Percentiles rank a stretch among this genome's conserved stretches.
These are phyloP conservation scores for Chionomys nivalis DNA, from an alignment of 2,113 vertebrate species.

Conservation along the genomic window DNA sequence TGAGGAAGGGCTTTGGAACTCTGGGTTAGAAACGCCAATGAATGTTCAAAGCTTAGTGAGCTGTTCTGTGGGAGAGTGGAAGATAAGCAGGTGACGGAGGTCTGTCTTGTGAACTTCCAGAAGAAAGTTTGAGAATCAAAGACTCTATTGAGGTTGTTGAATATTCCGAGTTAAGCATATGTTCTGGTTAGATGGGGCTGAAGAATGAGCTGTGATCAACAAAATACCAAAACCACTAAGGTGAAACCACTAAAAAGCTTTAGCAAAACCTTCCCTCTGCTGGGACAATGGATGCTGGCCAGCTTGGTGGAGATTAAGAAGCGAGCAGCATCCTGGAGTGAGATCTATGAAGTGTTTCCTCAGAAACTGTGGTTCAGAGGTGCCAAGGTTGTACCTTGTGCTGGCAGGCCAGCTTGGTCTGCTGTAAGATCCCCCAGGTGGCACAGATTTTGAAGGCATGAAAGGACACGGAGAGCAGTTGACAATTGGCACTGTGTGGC, in stretches of 20 bases:
- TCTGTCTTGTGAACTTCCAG: not conserved
- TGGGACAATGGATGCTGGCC: not conserved
- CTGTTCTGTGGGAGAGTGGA: not conserved
- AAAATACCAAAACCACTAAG: not conserved
- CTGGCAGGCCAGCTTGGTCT: not conserved
- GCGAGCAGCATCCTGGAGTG: not conserved
- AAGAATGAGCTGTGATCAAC: not conserved
- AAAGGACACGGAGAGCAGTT: not conserved
- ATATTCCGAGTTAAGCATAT: not conserved
- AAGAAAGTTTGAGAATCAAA: not conserved
- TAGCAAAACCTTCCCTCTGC: not conserved
- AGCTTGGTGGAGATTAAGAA: not conserved
- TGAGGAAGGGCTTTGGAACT: not conserved
- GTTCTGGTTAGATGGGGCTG: not conserved
- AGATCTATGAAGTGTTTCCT: not conserved
- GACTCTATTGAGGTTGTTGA: not conserved
- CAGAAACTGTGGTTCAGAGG: not conserved
- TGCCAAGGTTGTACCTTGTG: not conserved
- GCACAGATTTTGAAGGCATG: not conserved
- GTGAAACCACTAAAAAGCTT: not conserved
- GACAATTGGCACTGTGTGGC: not conserved
- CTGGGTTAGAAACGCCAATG: not conserved
- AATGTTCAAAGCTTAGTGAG: not conserved
- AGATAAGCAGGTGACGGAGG: not conserved
- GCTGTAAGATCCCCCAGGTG: not conserved